Conservation (phyloP, 2,797 vertebrate genomes). For the Adelosebastes latens region DNA sequence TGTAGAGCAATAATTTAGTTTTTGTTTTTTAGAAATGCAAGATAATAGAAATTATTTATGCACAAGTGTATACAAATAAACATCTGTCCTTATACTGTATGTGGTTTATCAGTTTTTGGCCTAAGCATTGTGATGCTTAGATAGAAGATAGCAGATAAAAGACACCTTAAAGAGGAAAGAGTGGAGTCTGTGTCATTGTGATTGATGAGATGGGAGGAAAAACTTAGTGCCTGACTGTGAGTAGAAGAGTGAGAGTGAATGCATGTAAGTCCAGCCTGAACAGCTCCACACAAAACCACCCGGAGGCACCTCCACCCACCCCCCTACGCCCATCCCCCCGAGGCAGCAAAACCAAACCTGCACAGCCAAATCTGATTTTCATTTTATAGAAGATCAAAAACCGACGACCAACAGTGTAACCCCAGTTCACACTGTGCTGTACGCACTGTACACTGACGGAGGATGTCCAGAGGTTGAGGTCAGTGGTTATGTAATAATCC, state of each 20-base stretch:
- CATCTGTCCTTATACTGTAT: too few relatives aligned
- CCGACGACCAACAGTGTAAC: not conserved
- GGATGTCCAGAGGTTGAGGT: conserved; percentile 38
- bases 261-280: not conserved
- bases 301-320: not conserved
- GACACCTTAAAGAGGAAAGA: too few relatives aligned
- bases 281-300: not conserved
- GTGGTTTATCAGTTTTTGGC: too few relatives aligned
- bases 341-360: not conserved
- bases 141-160: too few relatives aligned
- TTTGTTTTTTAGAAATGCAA: too few relatives aligned
- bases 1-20: not conserved
- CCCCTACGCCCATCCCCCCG: too few relatives aligned
- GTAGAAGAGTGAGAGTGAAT: not conserved
- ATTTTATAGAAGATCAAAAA: not conserved
- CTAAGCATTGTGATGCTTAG: too few relatives aligned
- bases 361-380: not conserved
- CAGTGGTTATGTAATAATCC: conserved; percentile 44
- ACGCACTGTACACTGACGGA: conserved; percentile 10
- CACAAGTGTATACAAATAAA: too few relatives aligned
- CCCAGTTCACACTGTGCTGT: not conserved
- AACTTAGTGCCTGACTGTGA: not conserved
- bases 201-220: not conserved
- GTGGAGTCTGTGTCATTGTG: not conserved
- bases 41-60: accelerated